Evolutionary conservation across 2,888 invertebrate species (phyloP), one percentile per base, ranked within the genome.

Genomic region (Parnassius apollo): DNA sequence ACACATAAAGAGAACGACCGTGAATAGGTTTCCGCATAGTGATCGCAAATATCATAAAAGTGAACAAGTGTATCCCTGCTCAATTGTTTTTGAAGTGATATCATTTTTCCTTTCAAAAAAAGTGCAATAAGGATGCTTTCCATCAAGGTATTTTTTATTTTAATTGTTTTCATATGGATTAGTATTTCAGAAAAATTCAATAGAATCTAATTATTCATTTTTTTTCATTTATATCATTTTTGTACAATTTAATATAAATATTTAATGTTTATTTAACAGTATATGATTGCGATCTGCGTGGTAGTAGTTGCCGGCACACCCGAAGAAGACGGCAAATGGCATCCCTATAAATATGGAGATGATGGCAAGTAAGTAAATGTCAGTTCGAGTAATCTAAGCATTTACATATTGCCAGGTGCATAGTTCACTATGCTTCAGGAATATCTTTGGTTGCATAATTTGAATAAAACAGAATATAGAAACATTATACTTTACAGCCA

Each of bases 331-430:
- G 91, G 91, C 67, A 79, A 65, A 70, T 91, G 91, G 91, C 70
- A 85, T 75, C 85, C 89, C 42, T 81, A 85, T 73, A 81, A 80
- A 76, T 88, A 80, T 70, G 90, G 89, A 63, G 81, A 80, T 54
- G 55, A 66, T 69, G 91, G 91, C 83, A 91, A 86, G 91, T 91
- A 81, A 86, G 90, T 86, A 82, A 83, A 85, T 83, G 78, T 71
- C 79, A 84, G 69, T 59, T 52, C 57, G 42, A 25, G 57, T 62
- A 25, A 53, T 61, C 64, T 64, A 66, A 65, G 68, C 65, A 62
- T 71, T 71, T 67, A 68, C 70, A 70, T 73, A 71, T 54, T 65
- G 62, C 11, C 54, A 69, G 35, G 35, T 57, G 60, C 57, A 61
- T 55, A 57, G 51, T 22, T 22, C 44, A 42, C 52, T 12, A 9